Evolutionary conservation across 2,888 invertebrate genomes (phyloP), one percentile per base, ranked within the genome.

Genomic region (Standfussiana lucernea): DNA sequence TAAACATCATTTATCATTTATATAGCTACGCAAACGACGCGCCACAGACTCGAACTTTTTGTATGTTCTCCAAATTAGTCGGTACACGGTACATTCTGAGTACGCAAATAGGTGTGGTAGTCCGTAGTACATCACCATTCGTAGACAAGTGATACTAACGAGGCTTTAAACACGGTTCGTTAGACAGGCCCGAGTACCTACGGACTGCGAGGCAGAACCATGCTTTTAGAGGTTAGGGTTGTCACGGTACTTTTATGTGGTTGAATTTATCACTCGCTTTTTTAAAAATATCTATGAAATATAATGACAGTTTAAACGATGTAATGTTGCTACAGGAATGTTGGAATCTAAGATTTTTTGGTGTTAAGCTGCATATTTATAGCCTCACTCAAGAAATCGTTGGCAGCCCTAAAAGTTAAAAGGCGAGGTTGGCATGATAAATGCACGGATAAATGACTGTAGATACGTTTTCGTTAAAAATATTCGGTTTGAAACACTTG

Each of bases 81-180:
- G 42, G 47, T 61, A 32, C 5, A 35, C 21, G 21, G 61, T 75
- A 74, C 40, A 73, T 84, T 82, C 66, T 37, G 59, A 78, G 72
- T 79, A 72, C 42, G 69, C 72, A 75, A 81, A 78, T 80, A 88
- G 83, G 70, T 78, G 79, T 77, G 68, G 75, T 64, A 61, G 70
- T 64, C 75, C 40, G 35, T 62, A 64, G 82, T 88, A 87, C 86
- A 87, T 89, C 89, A 89, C 88, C 89, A 86, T 85, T 72, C 73
- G 79, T 83, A 90, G 90, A 94, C 93, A 93, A 93, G 93, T 91
- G 91, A 82, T 86, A 85, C 91, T 93, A 94, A 94, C 93, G 94
- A 93, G 90, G 86, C 87, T 90, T 91, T 91, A 90, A 91, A 89
- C 85, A 86, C 85, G 92, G 91, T 92, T 94, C 93, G 92, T 93